Evolutionary conservation across 2,888 invertebrate species (phyloP).

Genomic region (Ephialtes manifestator): DNA sequence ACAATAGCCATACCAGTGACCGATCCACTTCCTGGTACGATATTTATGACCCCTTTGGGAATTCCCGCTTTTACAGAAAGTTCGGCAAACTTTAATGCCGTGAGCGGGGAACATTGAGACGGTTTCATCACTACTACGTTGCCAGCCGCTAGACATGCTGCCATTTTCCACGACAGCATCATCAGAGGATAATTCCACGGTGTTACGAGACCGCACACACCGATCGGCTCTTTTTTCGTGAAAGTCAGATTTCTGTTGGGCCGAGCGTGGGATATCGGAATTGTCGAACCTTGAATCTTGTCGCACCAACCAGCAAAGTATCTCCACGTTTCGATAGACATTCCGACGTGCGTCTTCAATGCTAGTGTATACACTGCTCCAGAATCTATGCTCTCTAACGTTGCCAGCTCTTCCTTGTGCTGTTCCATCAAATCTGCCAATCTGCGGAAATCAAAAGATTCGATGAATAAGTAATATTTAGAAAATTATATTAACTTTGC

Average conservation of each 20-base stretch:
- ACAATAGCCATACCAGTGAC: slow-evolving; percentile 95
- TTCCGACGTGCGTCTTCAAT: slow-evolving; percentile 98
- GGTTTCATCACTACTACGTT: slow-evolving; percentile 99
- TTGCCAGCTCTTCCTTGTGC: slow-evolving; percentile 97
- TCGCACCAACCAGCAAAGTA: slow-evolving; percentile 99
- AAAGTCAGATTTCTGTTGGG: slow-evolving; percentile 96
- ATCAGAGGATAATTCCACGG: slow-evolving; percentile 99
- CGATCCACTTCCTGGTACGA: slow-evolving; percentile 93
- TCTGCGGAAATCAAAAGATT: slow-evolving; percentile 85
- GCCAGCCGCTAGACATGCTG: slow-evolving; percentile 98
- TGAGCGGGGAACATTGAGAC: slow-evolving; percentile 96
- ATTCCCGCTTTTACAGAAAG: slow-evolving; percentile 96
- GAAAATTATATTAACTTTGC: neutral
- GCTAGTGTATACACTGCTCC: slow-evolving; percentile 99
- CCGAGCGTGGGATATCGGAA: slow-evolving; percentile 96
- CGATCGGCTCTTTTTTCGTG: slow-evolving; percentile 96
- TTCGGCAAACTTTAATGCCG: slow-evolving; percentile 98
- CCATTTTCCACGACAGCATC: slow-evolving; percentile 99
- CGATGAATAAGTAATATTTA: neutral
- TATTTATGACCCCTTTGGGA: slow-evolving; percentile 97
- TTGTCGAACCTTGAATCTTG: slow-evolving; percentile 96
- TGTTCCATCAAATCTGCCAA: slow-evolving; percentile 98
- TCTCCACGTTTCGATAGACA: slow-evolving; percentile 98
- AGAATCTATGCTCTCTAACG: slow-evolving; percentile 96
- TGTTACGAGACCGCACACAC: slow-evolving; percentile 96